These are phyloP conservation scores for Euzophera pinguis DNA, from an alignment of 2,888 invertebrate species.

Conservation along the genomic window DNA sequence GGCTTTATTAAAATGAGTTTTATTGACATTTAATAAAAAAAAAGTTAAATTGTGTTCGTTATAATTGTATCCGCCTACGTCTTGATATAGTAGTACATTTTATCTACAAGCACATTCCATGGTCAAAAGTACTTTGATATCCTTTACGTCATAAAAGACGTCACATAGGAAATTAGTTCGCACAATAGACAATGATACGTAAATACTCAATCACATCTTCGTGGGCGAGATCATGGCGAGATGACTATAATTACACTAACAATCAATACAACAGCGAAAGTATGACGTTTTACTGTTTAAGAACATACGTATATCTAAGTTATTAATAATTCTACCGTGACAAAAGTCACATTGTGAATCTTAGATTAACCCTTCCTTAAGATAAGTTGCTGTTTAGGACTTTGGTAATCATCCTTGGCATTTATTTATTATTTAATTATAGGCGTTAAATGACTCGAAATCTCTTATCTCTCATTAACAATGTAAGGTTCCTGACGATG, in stretches of 20 bases:
- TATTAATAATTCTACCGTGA: too few relatives aligned
- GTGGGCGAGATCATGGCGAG: not conserved
- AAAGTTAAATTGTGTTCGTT: constrained; percentile 14
- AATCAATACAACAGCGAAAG: constrained; percentile 1
- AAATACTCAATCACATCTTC: not conserved
- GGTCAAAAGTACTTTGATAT: constrained; percentile 11
- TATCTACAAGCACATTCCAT: not conserved
- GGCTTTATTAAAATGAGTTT: constrained; percentile 19
- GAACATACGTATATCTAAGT: too few relatives aligned
- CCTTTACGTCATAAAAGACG: constrained; percentile 3
- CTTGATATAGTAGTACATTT: not conserved
- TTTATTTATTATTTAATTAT: too few relatives aligned
- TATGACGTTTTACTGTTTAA: not conserved
- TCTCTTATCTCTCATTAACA: too few relatives aligned
- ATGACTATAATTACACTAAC: not conserved
- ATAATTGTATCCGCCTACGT: constrained; percentile 12
- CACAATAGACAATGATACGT: constrained; percentile 7
- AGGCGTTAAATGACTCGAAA: too few relatives aligned
- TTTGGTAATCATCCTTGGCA: too few relatives aligned
- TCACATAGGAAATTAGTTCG: constrained; percentile 11
- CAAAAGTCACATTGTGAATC: too few relatives aligned
- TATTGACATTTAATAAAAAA: constrained; percentile 23
- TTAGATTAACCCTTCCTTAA: too few relatives aligned
- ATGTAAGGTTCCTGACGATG: too few relatives aligned
- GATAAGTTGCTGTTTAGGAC: too few relatives aligned